Evolutionary conservation across 2,888 invertebrate genomes (phyloP), one percentile per base, ranked within the genome.

Genomic region (Caenorhabditis angaria): DNA sequence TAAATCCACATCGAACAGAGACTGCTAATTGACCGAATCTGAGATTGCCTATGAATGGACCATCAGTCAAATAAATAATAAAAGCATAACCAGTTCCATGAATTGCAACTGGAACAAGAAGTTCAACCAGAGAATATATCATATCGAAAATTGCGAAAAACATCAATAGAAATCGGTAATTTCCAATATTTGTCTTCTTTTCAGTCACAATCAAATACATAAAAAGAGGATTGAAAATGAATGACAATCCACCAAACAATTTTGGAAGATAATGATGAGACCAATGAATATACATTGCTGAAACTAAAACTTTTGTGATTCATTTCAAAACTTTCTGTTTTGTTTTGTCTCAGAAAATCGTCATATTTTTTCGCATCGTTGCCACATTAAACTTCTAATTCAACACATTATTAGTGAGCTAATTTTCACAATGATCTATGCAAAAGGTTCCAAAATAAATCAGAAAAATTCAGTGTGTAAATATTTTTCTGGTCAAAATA

Each of bases 21-120:
- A 70, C 61, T 4, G 65, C 65, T 18, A 70, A 27, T 50, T 65
- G 65, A 12, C 65, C 70, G 53, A 53, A 4, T 3, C 20, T 6
- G 51, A 35, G 6, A 24, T 54, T 27, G 27, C 28, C 58, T 51
- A 55, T 48, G 29, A 71, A 71, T 24, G 71, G 71, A 2, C 71
- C 71, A 54, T 71, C 66, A 0, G 63, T 57, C 3, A 71, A 29
- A 32, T 66, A 71, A 29, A 67, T 67, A 8, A 66, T 62, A 64
- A 66, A 71, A 18, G 66, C 71, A 12, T 61, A 56, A 5, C 66
- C 66, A 35, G 63, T 62, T 20, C 66, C 66, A 51, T 67, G 66
- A 51, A 66, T 66, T 14, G 66, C 71, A 32, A 71, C 63, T 0
- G 71, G 71, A 0, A 67, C 66, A 12, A 71, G 12, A 6, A 71